phyloP scores from a whole-genome alignment of 2,797 vertebrate species.

The Tangara arthus region DNA sequence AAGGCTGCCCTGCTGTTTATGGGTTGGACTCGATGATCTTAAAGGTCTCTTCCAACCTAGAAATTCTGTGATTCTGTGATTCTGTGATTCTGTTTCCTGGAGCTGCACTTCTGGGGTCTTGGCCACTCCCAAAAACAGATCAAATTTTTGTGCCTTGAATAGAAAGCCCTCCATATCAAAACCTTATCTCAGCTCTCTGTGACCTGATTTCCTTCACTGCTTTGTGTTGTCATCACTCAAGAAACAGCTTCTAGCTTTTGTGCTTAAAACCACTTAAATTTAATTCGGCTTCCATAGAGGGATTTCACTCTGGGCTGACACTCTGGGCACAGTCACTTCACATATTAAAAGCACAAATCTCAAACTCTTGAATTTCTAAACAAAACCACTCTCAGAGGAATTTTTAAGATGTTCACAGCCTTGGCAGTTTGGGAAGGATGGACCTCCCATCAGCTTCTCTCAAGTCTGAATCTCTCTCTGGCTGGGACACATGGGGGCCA shows the following conservation, averaged over 20 bases:
- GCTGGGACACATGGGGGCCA: constrained; percentile 2
- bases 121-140: not conserved
- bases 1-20: not conserved
- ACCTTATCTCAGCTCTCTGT: not conserved
- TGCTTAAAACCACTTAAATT: not conserved
- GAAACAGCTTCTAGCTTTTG: not conserved
- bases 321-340: not conserved
- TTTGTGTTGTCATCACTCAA: not conserved
- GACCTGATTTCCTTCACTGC: not conserved
- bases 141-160: not conserved
- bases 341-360: not conserved
- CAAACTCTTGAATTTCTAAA: not conserved
- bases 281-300: not conserved
- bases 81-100: not conserved
- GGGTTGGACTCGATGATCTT: too few relatives aligned
- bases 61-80: too few relatives aligned
- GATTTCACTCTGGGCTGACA: not conserved
- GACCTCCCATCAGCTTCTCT: not conserved
- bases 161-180: not conserved
- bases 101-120: not conserved
- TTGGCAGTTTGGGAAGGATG: not conserved
- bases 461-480: not conserved
- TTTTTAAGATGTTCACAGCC: not conserved
- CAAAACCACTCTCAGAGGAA: not conserved
- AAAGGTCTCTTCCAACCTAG: too few relatives aligned